Percentiles rank a stretch among this genome's conserved stretches.
Conservation (phyloP, 2,113 vertebrate species). For the Genyomyrus donnyi region DNA sequence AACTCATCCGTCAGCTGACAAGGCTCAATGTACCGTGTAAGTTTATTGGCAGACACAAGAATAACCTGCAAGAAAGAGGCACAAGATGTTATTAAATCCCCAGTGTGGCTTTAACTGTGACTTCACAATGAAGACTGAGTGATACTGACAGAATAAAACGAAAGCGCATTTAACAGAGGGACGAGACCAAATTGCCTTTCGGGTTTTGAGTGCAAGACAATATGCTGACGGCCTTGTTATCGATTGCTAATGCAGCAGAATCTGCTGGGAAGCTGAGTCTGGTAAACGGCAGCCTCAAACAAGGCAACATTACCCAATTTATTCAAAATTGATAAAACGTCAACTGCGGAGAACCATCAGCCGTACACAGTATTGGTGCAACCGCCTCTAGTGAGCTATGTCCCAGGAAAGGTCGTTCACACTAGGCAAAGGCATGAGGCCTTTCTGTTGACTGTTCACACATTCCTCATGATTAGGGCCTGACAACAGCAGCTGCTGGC, state of each 20-base stretch:
- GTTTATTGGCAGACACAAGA: conserved; percentile 94
- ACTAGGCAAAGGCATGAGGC: background rate
- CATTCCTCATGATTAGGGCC: background rate
- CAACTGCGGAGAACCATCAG: background rate
- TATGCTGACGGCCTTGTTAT: background rate
- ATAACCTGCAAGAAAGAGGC: conserved; percentile 73
- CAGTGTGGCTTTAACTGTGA: background rate
- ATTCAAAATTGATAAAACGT: background rate
- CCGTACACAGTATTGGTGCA: background rate
- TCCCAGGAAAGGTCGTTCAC: background rate
- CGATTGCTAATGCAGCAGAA: background rate
- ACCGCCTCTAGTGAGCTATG: background rate
- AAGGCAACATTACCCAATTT: background rate
- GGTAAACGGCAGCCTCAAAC: background rate
- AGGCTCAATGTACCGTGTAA: conserved; percentile 94
- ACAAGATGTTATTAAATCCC: background rate
- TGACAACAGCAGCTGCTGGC: background rate
- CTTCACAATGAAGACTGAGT: background rate
- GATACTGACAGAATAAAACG: background rate
- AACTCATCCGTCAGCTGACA: conserved; percentile 95
- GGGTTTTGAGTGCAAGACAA: background rate
- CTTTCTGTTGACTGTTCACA: background rate
- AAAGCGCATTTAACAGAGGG: background rate
- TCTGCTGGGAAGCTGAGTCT: background rate
- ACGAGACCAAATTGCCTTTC: background rate